Base-by-base conservation (phyloP, 2,113 vertebrate genomes). In the Ophthalmolycus amberensis region DNA sequence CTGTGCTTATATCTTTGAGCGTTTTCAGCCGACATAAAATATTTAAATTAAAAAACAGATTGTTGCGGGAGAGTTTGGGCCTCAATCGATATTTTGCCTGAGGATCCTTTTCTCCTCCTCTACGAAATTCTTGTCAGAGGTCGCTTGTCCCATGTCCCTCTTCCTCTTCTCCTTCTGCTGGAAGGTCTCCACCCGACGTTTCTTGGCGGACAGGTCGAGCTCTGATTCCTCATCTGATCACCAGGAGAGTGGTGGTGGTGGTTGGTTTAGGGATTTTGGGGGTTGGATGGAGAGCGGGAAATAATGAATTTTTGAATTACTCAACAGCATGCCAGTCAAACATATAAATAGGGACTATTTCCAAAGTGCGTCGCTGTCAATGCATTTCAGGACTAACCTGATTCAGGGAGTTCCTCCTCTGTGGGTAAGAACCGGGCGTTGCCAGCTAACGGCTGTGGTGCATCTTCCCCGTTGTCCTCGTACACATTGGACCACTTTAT, bases 401-500 rank as follows among this genome's bases (percentile, higher is more conserved):
- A 96, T 1, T 95, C 95, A 5, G 88, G 38, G 0, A 42, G 77
- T 22, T 96, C 95, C 80, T 94, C 95, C 56, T 94, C 92, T 9
- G 95, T 89, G 0, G 97, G 97, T 3, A 97, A 86, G 75, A 96
- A 96, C 16, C 18, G 91, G 22, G 96, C 95, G 0, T 90, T 93
- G 37, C 91, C 96, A 5, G 91, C 74, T 29, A 85, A 90, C 14
- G 92, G 86, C 42, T 95, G 94, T 0, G 98, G 98, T 42, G 98
- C 97, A 15, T 99, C 98, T 0, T 96, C 97, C 1, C 98, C 98
- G 10, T 99, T 99, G 94, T 99, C 98, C 83, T 99, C 97, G 15
- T 99, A 99, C 46, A 99, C 97, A 75, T 96, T 97, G 79, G 98
- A 99, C 98, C 98, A 99, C 78, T 99, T 99, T 48, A 99, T 98